A percentile compares a stretch with the other conserved stretches of the same genome.
Conservation (phyloP, 2,888 invertebrate genomes). For the Tinea trinotella region DNA sequence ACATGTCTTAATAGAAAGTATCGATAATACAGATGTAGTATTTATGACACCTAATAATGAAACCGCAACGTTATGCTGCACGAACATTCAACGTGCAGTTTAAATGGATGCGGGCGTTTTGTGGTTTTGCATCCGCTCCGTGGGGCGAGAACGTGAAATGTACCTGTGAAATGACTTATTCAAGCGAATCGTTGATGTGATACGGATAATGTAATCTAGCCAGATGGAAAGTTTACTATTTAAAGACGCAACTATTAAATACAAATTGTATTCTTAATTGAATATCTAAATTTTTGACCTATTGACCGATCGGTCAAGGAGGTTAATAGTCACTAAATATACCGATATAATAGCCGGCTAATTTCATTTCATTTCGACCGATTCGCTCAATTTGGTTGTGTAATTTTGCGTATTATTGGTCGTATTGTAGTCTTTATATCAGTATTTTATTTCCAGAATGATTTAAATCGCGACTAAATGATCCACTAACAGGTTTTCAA, state of each 20-base stretch:
- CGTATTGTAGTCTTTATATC: slow-evolving; percentile 20
- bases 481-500: slow-evolving; percentile 36
- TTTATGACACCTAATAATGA: slow-evolving; percentile 7
- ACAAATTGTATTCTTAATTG: not conserved
- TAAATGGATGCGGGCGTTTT: slow-evolving; percentile 41
- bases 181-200: slow-evolving; percentile 56
- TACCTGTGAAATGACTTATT: slow-evolving; percentile 64
- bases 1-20: slow-evolving; percentile 1
- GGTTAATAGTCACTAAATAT: slow-evolving; percentile 7
- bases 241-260: not conserved
- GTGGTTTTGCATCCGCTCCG: slow-evolving; percentile 48
- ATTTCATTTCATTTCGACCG: not conserved
- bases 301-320: not conserved
- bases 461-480: slow-evolving; percentile 20
- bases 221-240: not conserved
- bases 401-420: not conserved
- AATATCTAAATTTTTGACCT: not conserved
- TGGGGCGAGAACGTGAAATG: slow-evolving; percentile 54
- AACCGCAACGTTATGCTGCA: slow-evolving; percentile 9
- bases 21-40: slow-evolving; percentile 5
- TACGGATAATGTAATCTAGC: slow-evolving; percentile 28
- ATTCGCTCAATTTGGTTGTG: not conserved
- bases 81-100: slow-evolving; percentile 19
- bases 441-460: not conserved
- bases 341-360: slow-evolving; percentile 12